Conservation (phyloP, 2,888 invertebrate species). For the Yponomeuta malinellus region DNA sequence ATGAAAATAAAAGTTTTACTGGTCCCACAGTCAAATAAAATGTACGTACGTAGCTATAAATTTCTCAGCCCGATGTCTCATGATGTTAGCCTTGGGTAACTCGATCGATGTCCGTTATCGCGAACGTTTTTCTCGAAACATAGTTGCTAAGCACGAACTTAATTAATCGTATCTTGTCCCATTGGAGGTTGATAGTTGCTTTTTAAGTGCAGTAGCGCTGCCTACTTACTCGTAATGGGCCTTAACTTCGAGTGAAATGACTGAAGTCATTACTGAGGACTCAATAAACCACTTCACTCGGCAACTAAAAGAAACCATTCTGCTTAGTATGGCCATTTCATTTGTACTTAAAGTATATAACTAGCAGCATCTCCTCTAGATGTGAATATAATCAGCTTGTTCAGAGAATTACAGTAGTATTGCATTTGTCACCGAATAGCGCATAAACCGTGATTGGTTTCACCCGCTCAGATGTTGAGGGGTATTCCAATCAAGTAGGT, state of each 20-base stretch:
- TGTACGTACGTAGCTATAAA: neutral
- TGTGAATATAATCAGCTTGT: slow-evolving; percentile 4
- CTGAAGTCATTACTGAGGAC: neutral
- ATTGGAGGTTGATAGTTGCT: neutral
- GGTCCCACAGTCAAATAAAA: neutral
- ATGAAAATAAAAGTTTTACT: neutral
- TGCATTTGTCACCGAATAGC: slow-evolving; percentile 26
- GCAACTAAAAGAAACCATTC: neutral
- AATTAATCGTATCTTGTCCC: slow-evolving; percentile 4
- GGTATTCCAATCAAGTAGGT: slow-evolving; percentile 23
- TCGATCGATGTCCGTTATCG: neutral
- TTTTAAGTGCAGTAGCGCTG: slow-evolving; percentile 6
- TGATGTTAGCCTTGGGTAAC: neutral
- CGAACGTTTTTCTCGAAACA: neutral
- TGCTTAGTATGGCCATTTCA: neutral
- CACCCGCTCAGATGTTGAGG: slow-evolving; percentile 37
- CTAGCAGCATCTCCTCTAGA: neutral
- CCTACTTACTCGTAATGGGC: slow-evolving; percentile 3
- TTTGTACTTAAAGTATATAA: neutral
- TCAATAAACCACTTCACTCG: slow-evolving; percentile 2
- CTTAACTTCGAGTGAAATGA: slow-evolving; percentile 8
- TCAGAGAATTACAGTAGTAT: neutral
- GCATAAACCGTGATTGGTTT: slow-evolving; percentile 54
- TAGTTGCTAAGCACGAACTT: slow-evolving; percentile 4
- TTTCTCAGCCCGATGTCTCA: neutral